Conservation (phyloP, 1,140 invertebrate species). For the Anagrus nilaparvatae region DNA sequence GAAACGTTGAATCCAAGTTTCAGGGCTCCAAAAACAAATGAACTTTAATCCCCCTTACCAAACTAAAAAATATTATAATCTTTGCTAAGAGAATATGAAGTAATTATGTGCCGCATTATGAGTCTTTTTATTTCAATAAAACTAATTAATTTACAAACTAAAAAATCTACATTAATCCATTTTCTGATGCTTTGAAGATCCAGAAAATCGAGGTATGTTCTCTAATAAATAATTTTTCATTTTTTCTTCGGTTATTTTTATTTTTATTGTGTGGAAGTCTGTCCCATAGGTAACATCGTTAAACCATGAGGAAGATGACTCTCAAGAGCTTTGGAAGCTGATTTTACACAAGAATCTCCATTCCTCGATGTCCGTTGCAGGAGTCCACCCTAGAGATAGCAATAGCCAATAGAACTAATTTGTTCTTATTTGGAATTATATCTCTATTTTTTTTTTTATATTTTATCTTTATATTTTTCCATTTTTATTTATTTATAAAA, state of each 20-base stretch:
- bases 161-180: no score
- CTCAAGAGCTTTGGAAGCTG: slow-evolving; percentile 24
- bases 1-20: slow-evolving; percentile 42
- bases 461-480: slow-evolving; percentile 8
- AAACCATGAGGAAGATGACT: slow-evolving; percentile 21
- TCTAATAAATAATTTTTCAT: no score
- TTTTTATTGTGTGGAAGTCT: slow-evolving; percentile 18
- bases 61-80: no score
- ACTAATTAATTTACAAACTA: no score
- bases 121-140: no score
- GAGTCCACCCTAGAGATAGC: slow-evolving; percentile 33
- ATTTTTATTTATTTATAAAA: slow-evolving; percentile 3
- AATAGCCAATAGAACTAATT: slow-evolving; percentile 29
- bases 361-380: slow-evolving; percentile 29
- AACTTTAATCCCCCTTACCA: no score
- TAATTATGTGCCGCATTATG: no score
- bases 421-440: slow-evolving; percentile 10
- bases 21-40: no score
- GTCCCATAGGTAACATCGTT: slow-evolving; percentile 19
- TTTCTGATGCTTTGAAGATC: no score
- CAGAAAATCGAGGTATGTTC: no score
- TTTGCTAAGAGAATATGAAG: no score
- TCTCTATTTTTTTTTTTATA: slow-evolving; percentile 10
- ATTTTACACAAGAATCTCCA: slow-evolving; percentile 26
- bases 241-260: neutral